These are phyloP conservation scores for Siphamia tubifer DNA, from an alignment of 2,113 vertebrate species.

Conservation along the genomic window DNA sequence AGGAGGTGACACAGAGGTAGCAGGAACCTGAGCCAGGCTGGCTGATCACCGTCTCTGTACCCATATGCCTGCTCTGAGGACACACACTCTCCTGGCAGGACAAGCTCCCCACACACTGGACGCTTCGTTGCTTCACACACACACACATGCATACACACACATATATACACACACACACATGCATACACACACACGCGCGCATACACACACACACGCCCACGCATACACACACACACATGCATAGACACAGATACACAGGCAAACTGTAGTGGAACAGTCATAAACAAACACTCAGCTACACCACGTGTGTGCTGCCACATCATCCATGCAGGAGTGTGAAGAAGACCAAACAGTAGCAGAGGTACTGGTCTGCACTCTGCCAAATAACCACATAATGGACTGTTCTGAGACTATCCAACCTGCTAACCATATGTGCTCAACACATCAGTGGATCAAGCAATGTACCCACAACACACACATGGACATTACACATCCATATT, in stretches of 20 bases:
- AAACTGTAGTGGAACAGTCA: slow-evolving; percentile 3
- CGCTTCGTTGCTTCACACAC: slow-evolving; percentile 35
- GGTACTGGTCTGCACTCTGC: slow-evolving; percentile 42
- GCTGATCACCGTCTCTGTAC: slow-evolving; percentile 18
- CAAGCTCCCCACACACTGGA: slow-evolving; percentile 44
- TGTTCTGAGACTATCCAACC: slow-evolving; percentile 37
- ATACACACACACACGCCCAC: not conserved
- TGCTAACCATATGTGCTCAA: slow-evolving; percentile 45
- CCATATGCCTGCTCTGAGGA: slow-evolving; percentile 53
- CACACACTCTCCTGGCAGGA: slow-evolving; percentile 45
- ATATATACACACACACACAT: too few species aligned
- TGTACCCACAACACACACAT: not conserved
- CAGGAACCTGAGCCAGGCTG: slow-evolving; percentile 53
- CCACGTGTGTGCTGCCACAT: slow-evolving; percentile 15
- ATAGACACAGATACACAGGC: not conserved
- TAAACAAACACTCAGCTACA: slow-evolving; percentile 28
- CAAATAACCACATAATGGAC: slow-evolving; percentile 67
- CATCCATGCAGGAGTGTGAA: slow-evolving; percentile 32
- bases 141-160: not conserved
- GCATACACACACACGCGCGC: not conserved
- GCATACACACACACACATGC: too few species aligned
- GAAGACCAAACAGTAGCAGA: slow-evolving; percentile 31
- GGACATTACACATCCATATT: not conserved
- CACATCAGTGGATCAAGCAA: slow-evolving; percentile 24
- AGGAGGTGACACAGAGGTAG: slow-evolving; percentile 39